These are phyloP conservation scores for Phymatocera aterrima DNA, from an alignment of 2,888 invertebrate species.

Conservation along the genomic window DNA sequence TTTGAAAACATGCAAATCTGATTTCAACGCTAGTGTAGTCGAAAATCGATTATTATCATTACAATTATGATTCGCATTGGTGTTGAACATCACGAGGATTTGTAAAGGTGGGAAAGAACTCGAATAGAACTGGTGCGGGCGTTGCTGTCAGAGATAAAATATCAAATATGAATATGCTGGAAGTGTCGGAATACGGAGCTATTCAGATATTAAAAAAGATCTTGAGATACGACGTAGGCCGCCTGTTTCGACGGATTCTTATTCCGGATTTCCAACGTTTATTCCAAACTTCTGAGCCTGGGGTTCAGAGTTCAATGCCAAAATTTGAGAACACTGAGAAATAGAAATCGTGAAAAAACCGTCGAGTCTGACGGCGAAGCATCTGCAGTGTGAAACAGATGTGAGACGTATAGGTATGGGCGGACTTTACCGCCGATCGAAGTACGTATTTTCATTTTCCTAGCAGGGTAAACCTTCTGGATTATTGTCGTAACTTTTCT, in stretches of 20 bases:
- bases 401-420: background rate
- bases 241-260: background rate
- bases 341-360: background rate
- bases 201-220: no score
- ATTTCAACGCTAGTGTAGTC: background rate
- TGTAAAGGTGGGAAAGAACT: background rate
- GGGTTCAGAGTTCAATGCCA: background rate
- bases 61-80: no score
- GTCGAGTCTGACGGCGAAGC: background rate
- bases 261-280: background rate
- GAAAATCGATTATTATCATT: background rate
- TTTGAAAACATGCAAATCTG: background rate
- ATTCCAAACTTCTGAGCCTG: background rate
- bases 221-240: no score
- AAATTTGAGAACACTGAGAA: background rate
- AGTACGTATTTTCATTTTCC: background rate
- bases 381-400: background rate
- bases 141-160: no score
- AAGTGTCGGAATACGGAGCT: no score
- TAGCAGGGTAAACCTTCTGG: background rate
- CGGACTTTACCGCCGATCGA: background rate
- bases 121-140: no score
- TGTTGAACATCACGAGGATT: background rate
- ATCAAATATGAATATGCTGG: no score
- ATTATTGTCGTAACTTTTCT: background rate